A percentile compares a stretch with the other conserved stretches of the same genome.
These are phyloP conservation scores for Physocephala rufipes DNA, from an alignment of 2,888 invertebrate genomes.

Conservation along the genomic window DNA sequence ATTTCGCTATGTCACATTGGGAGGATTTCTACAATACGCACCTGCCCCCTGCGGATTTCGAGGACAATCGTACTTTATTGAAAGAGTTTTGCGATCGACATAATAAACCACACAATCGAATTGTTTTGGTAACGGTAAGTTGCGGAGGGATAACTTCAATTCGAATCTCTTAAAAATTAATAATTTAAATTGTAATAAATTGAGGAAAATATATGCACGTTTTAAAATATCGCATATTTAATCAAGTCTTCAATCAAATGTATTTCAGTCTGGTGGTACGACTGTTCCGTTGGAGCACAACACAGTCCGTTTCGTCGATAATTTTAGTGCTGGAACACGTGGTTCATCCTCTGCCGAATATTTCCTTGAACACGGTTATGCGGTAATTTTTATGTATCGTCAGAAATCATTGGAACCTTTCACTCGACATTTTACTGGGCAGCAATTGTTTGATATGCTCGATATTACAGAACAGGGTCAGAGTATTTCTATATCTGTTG, in stretches of 20 bases:
- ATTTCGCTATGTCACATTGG: slow-evolving; percentile 70
- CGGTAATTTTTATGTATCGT: slow-evolving; percentile 93
- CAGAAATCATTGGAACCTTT: slow-evolving; percentile 91
- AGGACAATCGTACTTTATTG: slow-evolving; percentile 75
- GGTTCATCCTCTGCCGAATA: slow-evolving; percentile 96
- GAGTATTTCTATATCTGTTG: slow-evolving; percentile 75
- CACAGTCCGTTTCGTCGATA: slow-evolving; percentile 97
- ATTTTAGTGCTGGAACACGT: slow-evolving; percentile 96
- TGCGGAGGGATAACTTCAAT: too few species aligned
- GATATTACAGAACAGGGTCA: slow-evolving; percentile 70
- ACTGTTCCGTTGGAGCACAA: slow-evolving; percentile 96
- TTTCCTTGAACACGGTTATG: slow-evolving; percentile 86
- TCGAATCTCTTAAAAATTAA: too few species aligned
- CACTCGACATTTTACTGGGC: slow-evolving; percentile 83
- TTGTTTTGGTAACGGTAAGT: slow-evolving; percentile 83
- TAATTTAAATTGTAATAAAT: too few species aligned
- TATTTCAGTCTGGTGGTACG: slow-evolving; percentile 90
- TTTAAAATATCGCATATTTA: too few species aligned
- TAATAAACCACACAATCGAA: slow-evolving; percentile 73
- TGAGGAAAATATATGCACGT: too few species aligned
- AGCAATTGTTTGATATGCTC: slow-evolving; percentile 82
- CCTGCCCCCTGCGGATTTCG: slow-evolving; percentile 80
- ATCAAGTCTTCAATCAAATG: too few species aligned
- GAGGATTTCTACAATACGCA: slow-evolving; percentile 86
- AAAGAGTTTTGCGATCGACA: slow-evolving; percentile 80